Evolutionary conservation across 2,113 vertebrate species (phyloP), one percentile per base, ranked within the genome.

Genomic region (Antennarius striatus): DNA sequence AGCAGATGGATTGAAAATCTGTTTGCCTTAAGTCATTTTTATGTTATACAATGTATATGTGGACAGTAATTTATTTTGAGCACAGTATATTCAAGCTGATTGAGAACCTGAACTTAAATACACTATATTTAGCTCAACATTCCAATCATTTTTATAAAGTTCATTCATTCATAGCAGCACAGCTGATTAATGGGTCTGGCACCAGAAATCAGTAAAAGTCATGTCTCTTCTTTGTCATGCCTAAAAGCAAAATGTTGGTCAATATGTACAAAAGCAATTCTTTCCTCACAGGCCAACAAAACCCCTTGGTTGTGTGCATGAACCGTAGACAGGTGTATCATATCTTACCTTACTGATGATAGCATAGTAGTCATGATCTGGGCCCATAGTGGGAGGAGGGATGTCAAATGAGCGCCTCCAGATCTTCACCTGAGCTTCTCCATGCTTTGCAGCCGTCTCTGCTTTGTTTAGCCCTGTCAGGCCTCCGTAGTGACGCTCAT

Each of bases 381-480:
- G 86, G 66, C 93, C 95, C 95, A 98, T 98, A 43, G 92, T 58
- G 8, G 96, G 95, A 4, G 95, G 95, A 0, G 96, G 95, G 73
- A 86, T 93, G 77, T 97, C 96, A 0, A 92, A 98, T 22, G 96
- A 98, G 15, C 96, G 93, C 51, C 96, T 93, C 96, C 96, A 98
- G 90, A 97, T 86, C 77, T 97, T 97, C 43, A 98, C 96, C 85
- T 98, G 95, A 70, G 94, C 94, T 80, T 98, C 96, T 10, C 96
- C 96, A 0, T 98, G 96, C 77, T 96, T 96, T 52, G 93, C 94
- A 0, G 95, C 96, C 0, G 96, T 98, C 89, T 98, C 95, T 0
- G 96, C 95, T 85, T 98, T 98, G 91, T 97, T 97, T 13, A 98
- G 92, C 10, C 95, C 96, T 0, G 95, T 97, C 63, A 98, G 91